Evolutionary conservation across 1,140 invertebrate genomes (phyloP), one percentile per base, ranked within the genome.

Genomic region (Diorhabda sublineata): DNA sequence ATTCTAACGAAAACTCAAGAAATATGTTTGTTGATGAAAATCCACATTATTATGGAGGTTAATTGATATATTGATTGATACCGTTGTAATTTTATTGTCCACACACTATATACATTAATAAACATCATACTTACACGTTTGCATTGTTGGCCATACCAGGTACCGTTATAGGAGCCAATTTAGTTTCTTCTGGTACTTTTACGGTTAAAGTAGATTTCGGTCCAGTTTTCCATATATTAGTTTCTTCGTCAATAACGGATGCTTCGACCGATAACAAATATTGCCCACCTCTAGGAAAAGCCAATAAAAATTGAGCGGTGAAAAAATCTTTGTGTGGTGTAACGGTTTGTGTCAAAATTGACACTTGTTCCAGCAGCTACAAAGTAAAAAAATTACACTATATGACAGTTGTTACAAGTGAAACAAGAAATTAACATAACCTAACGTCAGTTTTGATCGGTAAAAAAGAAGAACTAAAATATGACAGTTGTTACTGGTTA

Each of bases 281-380:
- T 63, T 88, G 84, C 43, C 86, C 87, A 63, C 85, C 84, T 62
- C 74, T 72, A 4, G 79, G 79, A 70, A 87, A 77, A 0, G 88
- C 86, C 8, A 93, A 80, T 5, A 93, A 81, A 83, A 93, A 93
- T 78, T 92, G 90, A 7, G 90, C 88, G 4, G 89, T 88, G 77
- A 94, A 93, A 78, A 93, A 94, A 72, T 93, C 92, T 66, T 90
- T 87, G 79, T 92, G 90, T n/a, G 91, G 91, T 47, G 85, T 84
- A 0, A 91, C 89, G 0, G 86, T 88, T 80, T 91, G 88, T 41
- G 75, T 76, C 52, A 81, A 66, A 5, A 78, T 69, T 42, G 76
- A 77, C 61, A 69, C 74, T 45, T 76, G 74, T 62, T 81, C 80
- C 43, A 75, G 67, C 66, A 76, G 69, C 78, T 79, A 64, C 7